phyloP scores from a whole-genome alignment of 2,888 invertebrate species.

The Melikaiella ostensackeni region DNA sequence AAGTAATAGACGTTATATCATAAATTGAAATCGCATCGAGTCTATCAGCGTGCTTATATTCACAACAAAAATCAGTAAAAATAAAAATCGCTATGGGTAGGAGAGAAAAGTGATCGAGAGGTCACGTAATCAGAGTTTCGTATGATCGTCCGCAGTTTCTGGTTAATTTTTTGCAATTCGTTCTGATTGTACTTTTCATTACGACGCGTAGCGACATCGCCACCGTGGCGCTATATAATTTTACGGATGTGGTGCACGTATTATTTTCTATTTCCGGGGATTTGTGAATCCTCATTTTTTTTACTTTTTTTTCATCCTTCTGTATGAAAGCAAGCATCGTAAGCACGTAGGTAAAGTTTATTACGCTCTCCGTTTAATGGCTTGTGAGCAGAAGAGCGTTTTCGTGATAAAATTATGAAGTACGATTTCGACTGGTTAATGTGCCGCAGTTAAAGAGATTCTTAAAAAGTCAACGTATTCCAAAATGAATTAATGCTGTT shows the following conservation, averaged over 20 bases:
- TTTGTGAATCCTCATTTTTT: neutral
- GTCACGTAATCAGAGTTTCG: neutral
- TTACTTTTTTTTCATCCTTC: neutral
- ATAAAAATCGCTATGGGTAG: neutral
- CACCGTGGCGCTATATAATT: conserved; percentile 45
- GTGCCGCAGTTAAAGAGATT: neutral
- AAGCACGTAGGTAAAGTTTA: conserved; percentile 5
- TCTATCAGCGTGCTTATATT: neutral
- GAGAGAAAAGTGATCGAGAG: conserved; percentile 1
- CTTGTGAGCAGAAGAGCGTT: neutral
- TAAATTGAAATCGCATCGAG: conserved; percentile 11
- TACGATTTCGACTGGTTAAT: neutral
- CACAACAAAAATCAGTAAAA: neutral
- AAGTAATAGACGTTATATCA: conserved; percentile 5
- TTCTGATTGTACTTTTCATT: conserved; percentile 10
- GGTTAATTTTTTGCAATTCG: neutral
- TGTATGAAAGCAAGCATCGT: neutral
- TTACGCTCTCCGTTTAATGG: conserved; percentile 1
- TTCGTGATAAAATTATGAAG: conserved; percentile 19
- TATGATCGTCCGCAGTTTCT: neutral
- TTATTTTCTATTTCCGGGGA: conserved; percentile 36
- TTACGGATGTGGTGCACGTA: conserved; percentile 38
- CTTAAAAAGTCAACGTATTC: neutral
- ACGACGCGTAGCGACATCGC: neutral
- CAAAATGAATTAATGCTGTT: neutral